Evolutionary conservation across 2,888 invertebrate genomes (phyloP).

Genomic region (Nesidiocoris tenuis): DNA sequence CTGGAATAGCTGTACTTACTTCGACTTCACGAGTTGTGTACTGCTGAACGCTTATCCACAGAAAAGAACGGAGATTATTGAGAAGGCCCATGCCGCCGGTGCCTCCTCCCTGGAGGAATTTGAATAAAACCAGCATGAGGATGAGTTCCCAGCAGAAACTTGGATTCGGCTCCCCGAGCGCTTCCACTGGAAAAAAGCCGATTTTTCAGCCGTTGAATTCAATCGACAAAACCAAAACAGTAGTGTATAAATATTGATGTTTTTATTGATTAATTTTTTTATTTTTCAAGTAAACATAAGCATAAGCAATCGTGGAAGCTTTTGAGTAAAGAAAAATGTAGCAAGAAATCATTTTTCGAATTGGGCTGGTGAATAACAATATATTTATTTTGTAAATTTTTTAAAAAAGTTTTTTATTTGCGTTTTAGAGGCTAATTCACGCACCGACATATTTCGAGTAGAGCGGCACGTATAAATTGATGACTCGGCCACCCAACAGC

Average conservation of each 20-base stretch:
- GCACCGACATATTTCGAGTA: constrained; percentile 89
- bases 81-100: constrained; percentile 89
- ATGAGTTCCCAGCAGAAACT: constrained; percentile 87
- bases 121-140: constrained; percentile 78
- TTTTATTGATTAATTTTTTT: too few species aligned
- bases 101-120: constrained; percentile 94
- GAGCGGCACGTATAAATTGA: constrained; percentile 90
- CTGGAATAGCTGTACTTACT: too few species aligned
- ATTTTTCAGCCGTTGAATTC: too few species aligned
- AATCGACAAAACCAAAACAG: too few species aligned
- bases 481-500: constrained; percentile 74
- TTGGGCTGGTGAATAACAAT: too few species aligned
- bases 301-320: too few species aligned
- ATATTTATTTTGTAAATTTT: too few species aligned
- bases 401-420: too few species aligned
- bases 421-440: constrained; percentile 50
- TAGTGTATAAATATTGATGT: too few species aligned
- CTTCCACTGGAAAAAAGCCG: constrained; percentile 68
- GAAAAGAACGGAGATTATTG: constrained; percentile 84
- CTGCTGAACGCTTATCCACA: constrained; percentile 96
- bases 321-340: too few species aligned
- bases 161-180: constrained; percentile 63
- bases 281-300: too few species aligned
- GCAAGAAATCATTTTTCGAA: too few species aligned
- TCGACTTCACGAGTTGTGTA: constrained; percentile 92